Evolutionary conservation across 2,888 invertebrate species (phyloP).

Genomic region (Lasioglossum figueresi): DNA sequence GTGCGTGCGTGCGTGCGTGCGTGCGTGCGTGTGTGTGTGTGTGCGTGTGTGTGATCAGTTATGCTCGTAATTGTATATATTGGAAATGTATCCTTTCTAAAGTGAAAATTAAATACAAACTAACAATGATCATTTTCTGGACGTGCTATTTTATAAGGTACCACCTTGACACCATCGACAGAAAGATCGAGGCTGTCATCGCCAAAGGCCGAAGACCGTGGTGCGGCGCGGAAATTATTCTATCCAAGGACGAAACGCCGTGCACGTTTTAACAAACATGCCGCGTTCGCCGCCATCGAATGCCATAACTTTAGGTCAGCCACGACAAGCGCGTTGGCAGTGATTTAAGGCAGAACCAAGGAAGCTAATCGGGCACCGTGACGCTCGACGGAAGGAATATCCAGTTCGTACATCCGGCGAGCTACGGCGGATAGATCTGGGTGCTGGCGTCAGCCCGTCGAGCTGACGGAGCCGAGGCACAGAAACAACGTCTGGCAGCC

Average conservation of each 20-base stretch:
- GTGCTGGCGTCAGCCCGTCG: not conserved
- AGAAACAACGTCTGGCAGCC: not conserved
- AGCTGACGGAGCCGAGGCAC: conserved; percentile 10
- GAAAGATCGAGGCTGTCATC: not conserved
- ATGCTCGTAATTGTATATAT: not conserved
- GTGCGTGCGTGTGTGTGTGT: no score
- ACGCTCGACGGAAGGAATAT: conserved; percentile 49
- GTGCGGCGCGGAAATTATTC: conserved; percentile 1
- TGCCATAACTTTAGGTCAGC: conserved; percentile 63
- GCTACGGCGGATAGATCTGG: conserved; percentile 5
- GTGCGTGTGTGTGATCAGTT: no score
- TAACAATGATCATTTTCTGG: not conserved
- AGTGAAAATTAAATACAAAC: no score
- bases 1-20: no score
- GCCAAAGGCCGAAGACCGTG: not conserved
- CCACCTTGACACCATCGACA: not conserved
- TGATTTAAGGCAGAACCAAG: conserved; percentile 61
- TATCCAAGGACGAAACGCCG: not conserved
- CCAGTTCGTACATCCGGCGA: conserved; percentile 32
- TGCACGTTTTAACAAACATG: conserved; percentile 35
- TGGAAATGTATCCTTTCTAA: not conserved
- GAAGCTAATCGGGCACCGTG: conserved; percentile 44
- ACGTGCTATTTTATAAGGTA: not conserved
- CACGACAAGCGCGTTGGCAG: conserved; percentile 61
- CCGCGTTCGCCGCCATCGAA: conserved; percentile 38